Conservation (phyloP, 2,888 invertebrate species). For the Meteorus cinctellus region DNA sequence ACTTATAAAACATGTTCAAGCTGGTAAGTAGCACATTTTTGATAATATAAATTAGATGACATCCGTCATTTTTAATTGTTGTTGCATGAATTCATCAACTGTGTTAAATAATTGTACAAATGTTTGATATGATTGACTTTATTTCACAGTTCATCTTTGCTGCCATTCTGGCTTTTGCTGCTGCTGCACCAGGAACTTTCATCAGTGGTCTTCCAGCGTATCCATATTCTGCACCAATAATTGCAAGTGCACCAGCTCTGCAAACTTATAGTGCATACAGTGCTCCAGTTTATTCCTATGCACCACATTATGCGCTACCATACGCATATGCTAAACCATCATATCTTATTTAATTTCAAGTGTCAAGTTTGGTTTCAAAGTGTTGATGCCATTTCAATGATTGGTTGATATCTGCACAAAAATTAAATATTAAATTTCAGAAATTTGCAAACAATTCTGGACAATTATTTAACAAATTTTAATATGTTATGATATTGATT, state of each 20-base stretch:
- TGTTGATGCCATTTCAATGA: too few relatives aligned
- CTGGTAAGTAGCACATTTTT: constrained; percentile 68
- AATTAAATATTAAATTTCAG: too few relatives aligned
- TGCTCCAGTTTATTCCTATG: constrained; percentile 58
- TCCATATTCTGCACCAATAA: constrained; percentile 61
- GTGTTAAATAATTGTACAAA: not conserved
- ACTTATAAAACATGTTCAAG: constrained; percentile 70
- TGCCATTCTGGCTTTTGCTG: constrained; percentile 71
- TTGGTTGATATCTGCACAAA: too few relatives aligned
- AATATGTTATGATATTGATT: too few relatives aligned
- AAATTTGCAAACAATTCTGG: too few relatives aligned
- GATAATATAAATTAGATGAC: not conserved
- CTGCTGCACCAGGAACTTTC: constrained; percentile 73
- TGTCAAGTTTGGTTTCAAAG: too few relatives aligned
- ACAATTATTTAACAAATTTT: too few relatives aligned
- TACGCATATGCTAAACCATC: constrained; percentile 39
- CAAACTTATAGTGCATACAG: constrained; percentile 62
- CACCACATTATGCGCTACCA: constrained; percentile 43
- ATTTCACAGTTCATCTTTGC: constrained; percentile 72
- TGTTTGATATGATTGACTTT: not conserved
- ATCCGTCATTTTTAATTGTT: too few relatives aligned
- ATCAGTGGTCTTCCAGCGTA: constrained; percentile 67
- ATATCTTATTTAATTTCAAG: not conserved
- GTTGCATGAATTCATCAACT: too few relatives aligned
- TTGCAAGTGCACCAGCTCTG: constrained; percentile 61